phyloP scores from a whole-genome alignment of 1,140 invertebrate genomes.

The Subanguina moxae region DNA sequence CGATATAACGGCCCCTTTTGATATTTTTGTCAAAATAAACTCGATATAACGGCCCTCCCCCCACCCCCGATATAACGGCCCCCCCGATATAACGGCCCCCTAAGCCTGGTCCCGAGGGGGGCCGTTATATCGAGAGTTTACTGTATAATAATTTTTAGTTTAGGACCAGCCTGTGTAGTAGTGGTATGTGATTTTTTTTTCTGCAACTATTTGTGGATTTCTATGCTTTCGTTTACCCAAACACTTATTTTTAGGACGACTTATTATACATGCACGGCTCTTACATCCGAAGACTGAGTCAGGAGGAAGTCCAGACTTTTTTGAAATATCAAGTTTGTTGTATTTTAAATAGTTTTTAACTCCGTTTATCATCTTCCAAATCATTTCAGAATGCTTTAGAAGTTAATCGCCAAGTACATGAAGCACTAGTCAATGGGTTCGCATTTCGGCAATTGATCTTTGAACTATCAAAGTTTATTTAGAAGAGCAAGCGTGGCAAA shows the following conservation, averaged over 20 bases:
- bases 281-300: slow-evolving; percentile 23
- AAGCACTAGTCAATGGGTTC: not conserved
- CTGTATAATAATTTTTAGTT: too few relatives aligned
- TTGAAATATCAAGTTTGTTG: slow-evolving; percentile 26
- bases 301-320: slow-evolving; percentile 26
- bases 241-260: slow-evolving; percentile 18
- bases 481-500: not conserved
- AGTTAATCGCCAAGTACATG: slow-evolving; percentile 11
- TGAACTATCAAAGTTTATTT: not conserved
- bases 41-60: too few relatives aligned
- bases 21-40: too few relatives aligned
- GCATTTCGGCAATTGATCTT: not conserved
- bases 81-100: too few relatives aligned
- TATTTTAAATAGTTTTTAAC: slow-evolving; percentile 10
- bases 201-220: not conserved
- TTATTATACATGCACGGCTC: slow-evolving; percentile 26
- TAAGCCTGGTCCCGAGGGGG: too few relatives aligned
- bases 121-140: too few relatives aligned
- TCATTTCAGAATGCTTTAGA: not conserved
- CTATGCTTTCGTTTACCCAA: slow-evolving; percentile 6
- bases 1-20: too few relatives aligned
- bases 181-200: slow-evolving; percentile 20
- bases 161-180: slow-evolving; percentile 28
- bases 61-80: too few relatives aligned
- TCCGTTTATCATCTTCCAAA: slow-evolving; percentile 15